Evolutionary conservation across 2,797 vertebrate genomes (phyloP).

Genomic region (Pipistrellus kuhlii): DNA sequence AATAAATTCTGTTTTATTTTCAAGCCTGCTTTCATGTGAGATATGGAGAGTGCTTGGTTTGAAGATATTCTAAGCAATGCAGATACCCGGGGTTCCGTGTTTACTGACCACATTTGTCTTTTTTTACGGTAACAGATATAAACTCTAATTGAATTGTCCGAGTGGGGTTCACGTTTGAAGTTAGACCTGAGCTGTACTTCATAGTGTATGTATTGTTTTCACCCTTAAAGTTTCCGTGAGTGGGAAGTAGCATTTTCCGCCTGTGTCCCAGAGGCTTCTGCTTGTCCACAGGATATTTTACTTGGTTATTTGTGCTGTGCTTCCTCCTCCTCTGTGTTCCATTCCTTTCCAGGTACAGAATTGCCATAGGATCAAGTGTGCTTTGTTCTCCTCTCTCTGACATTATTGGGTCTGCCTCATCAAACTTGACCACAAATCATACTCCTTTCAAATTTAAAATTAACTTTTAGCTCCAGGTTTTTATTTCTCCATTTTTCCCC

Average conservation of each 20-base stretch:
- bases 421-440: slow-evolving; percentile 65
- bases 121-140: not conserved
- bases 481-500: slow-evolving; percentile 75
- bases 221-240: not conserved
- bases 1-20: not conserved
- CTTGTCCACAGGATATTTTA: not conserved
- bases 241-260: not conserved
- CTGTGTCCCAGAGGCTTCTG: not conserved
- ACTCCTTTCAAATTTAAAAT: slow-evolving; percentile 72
- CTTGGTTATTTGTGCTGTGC: not conserved
- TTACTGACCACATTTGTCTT: not conserved
- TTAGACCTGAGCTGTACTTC: not conserved
- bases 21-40: not conserved
- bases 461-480: slow-evolving; percentile 57
- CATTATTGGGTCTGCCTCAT: slow-evolving; percentile 68
- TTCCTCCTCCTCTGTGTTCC: not conserved
- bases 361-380: slow-evolving; percentile 60
- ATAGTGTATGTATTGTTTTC: not conserved
- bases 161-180: not conserved
- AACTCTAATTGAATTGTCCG: not conserved
- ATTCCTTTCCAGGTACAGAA: not conserved
- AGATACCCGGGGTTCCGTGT: not conserved
- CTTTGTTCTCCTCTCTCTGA: slow-evolving; percentile 39
- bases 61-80: not conserved
- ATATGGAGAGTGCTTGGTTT: not conserved